Percentiles rank a stretch among this genome's conserved stretches.
These are phyloP conservation scores for Diaprepes abbreviatus DNA, from an alignment of 2,888 invertebrate genomes.

Conservation along the genomic window DNA sequence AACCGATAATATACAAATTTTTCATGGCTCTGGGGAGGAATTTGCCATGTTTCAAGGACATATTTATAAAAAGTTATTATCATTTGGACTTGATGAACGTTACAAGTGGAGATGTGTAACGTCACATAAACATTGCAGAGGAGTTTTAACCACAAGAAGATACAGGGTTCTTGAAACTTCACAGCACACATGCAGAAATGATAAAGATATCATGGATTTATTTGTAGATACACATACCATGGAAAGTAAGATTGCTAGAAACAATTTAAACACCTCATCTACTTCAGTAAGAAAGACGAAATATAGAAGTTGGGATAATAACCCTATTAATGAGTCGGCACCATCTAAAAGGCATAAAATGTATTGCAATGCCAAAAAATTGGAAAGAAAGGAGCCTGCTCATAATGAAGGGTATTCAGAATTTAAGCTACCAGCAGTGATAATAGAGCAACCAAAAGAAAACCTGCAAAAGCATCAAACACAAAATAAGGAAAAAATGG, in stretches of 20 bases:
- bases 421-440: not conserved
- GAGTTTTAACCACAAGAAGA: not conserved
- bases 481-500: too few relatives aligned
- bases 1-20: not conserved
- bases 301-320: too few relatives aligned
- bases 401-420: not conserved
- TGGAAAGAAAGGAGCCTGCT: not conserved
- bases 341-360: not conserved
- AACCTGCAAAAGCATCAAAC: too few relatives aligned
- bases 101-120: not conserved
- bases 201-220: not conserved
- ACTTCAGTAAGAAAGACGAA: too few relatives aligned
- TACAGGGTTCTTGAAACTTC: not conserved
- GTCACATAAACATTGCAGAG: not conserved
- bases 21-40: not conserved
- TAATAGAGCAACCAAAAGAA: too few relatives aligned
- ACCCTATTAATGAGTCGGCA: not conserved
- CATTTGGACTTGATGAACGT: too few relatives aligned
- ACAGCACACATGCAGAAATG: not conserved
- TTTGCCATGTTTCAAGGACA: not conserved
- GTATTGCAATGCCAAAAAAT: not conserved
- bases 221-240: too few relatives aligned
- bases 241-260: too few relatives aligned
- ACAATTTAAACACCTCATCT: too few relatives aligned
- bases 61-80: not conserved